Evolutionary conservation across 2,888 invertebrate species (phyloP), one percentile per base, ranked within the genome.

Genomic region (Lepidochrysops patricia): DNA sequence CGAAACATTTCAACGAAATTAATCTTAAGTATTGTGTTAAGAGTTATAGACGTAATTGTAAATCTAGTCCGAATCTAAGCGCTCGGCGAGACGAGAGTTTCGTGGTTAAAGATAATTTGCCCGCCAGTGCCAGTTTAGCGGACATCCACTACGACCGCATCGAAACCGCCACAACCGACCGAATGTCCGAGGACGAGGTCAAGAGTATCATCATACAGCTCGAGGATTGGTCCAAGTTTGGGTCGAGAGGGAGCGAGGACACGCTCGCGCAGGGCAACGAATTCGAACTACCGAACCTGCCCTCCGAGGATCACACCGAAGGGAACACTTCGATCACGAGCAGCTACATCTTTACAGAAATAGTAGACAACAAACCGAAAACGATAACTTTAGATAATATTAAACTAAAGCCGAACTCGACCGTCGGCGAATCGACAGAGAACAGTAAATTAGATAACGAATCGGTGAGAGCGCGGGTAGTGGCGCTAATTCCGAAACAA

Each of bases 1-100:
- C 94, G 0, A 92, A 92, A 72, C 94, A 93, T 75, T 95, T 94
- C 67, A 90, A 93, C 67, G 77, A 84, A 66, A 87, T 89, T 26
- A 86, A 89, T 68, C 73, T 90, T 26, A 81, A 66, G 37, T 88
- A 89, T 66, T 80, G 86, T 65, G 82, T 82, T 6, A 82, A 79
- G 70, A 83, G 66, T 64, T 86, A 86, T 64, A 86, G 84, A 71
- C 73, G 87, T 60, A 81, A 84, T 70, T 89, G 84, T 66, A 83
- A 84, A 66, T 89, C 88, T 12, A 89, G 84, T 67, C 90, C 90
- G 0, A 89, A 90, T 66, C 76, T 90, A 9, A 79, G 79, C 61
- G 68, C 67, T n/a, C 77, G 78, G 6, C 73, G 73, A 7, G 77
- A 76, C 2, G 76, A 76, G 60, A 63, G 66, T 2, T 66, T 71